Base-by-base conservation (phyloP, 2,888 invertebrate species). In the Nasonia oneida region DNA sequence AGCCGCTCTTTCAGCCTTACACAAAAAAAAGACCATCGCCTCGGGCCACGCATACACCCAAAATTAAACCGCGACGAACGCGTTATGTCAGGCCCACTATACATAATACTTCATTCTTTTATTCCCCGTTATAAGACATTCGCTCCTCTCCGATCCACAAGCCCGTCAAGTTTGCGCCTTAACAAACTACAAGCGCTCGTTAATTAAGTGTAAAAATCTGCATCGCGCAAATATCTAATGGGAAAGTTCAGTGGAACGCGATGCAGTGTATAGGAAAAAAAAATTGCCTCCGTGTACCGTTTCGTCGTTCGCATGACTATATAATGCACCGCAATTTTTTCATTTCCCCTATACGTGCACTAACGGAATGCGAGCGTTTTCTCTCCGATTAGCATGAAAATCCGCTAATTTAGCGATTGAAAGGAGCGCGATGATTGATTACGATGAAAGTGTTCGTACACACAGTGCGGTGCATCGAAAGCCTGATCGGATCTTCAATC, bases 401-500 rank as follows among this genome's bases (percentile, higher is more conserved):
- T 74, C 57, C 74, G 47, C 74, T 61, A 33, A 64, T 81, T 47
- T 61, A 61, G 37, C 18, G n/a, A 78, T 78, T 73, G 39, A 70
- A 81, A 81, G 18, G 10, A 3, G 71, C 10, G 80, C 70, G 37
- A 14, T 15, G 81, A 81, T 75, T 82, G n/a, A n/a, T n/a, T n/a
- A n/a, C n/a, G n/a, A n/a, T n/a, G 80, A 80, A 71, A 80, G 80
- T 71, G 53, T 50, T 50, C 37, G 15, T 57, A 57, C n/a, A 64
- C 33, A 3, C 23, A 12, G 2, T 61, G 61, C 8, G 5, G 23
- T n/a, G 61, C 61, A 23, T 57, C 4, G 15, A 57, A 18, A 57
- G 15, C n/a, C 15, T 29, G 8, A 67, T 67, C 33, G 14, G 33
- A 29, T 67, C 64, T 67, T 29, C 15, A 37, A 37, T 37, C 23